Evolutionary conservation across 2,888 invertebrate genomes (phyloP).

Genomic region (Allolobophora icterica): DNA sequence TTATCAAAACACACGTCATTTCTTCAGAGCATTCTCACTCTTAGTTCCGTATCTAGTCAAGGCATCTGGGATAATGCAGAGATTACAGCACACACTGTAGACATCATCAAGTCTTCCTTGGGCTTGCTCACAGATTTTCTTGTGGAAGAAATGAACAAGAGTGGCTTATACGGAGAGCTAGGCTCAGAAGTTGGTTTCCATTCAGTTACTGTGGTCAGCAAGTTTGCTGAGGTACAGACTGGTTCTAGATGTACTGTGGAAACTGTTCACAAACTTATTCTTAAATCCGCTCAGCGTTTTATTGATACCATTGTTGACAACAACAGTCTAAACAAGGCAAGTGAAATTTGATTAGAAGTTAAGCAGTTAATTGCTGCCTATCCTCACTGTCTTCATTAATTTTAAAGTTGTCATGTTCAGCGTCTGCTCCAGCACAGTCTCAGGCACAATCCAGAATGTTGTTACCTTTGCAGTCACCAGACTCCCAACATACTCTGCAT

Average conservation of each 20-base stretch:
- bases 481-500: too few relatives aligned
- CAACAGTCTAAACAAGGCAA: conserved; percentile 3
- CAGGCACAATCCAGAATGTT: too few relatives aligned
- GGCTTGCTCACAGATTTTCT: not conserved
- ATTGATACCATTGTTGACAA: not conserved
- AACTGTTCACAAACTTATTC: conserved; percentile 17
- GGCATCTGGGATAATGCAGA: conserved; percentile 17
- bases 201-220: not conserved
- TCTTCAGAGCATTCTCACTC: not conserved
- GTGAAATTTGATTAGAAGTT: not conserved
- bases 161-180: not conserved
- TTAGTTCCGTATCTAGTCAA: not conserved
- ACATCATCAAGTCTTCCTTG: not conserved
- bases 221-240: not conserved
- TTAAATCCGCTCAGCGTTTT: conserved; percentile 17
- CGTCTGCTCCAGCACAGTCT: too few relatives aligned
- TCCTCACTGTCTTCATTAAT: not conserved
- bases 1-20: conserved; percentile 6
- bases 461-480: too few relatives aligned
- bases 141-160: not conserved
- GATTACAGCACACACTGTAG: not conserved
- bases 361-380: not conserved
- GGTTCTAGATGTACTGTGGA: not conserved
- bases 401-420: not conserved
- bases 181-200: not conserved